Conservation (phyloP, 2,113 vertebrate species). For the Hippocampus comes region DNA sequence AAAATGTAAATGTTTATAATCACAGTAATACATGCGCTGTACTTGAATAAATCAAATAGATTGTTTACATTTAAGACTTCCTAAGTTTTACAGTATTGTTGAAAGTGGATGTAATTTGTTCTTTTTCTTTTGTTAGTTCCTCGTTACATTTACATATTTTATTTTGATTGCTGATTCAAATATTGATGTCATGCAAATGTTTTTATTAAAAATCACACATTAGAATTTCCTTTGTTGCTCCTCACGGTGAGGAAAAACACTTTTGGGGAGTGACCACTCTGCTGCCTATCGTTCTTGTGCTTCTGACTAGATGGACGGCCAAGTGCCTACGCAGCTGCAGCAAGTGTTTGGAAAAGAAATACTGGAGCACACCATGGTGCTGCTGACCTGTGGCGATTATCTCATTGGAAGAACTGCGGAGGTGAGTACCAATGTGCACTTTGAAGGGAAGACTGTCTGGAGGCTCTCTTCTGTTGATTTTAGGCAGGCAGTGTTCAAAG, state of each 20-base stretch:
- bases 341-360: slow-evolving; percentile 60
- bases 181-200: too few species aligned
- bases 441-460: background rate
- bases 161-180: too few species aligned
- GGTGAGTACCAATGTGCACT: slow-evolving; percentile 31
- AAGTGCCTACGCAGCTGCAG: slow-evolving; percentile 61
- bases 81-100: too few species aligned
- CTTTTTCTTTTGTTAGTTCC: too few species aligned
- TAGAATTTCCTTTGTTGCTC: too few species aligned
- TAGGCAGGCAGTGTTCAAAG: background rate
- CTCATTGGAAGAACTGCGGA: slow-evolving; percentile 52
- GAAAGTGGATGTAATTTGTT: too few species aligned
- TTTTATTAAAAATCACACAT: too few species aligned
- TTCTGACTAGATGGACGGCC: slow-evolving; percentile 58
- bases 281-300: background rate
- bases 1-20: too few species aligned
- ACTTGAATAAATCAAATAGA: background rate
- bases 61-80: background rate
- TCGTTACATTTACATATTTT: too few species aligned
- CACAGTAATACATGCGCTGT: too few species aligned
- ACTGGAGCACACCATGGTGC: slow-evolving; percentile 65
- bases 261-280: background rate
- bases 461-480: background rate
- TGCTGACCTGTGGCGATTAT: slow-evolving; percentile 78
- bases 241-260: background rate